Percentiles rank a stretch among this genome's conserved stretches.
Evolutionary conservation across 2,113 vertebrate genomes (phyloP).

Genomic region (Ibidorhyncha struthersii): DNA sequence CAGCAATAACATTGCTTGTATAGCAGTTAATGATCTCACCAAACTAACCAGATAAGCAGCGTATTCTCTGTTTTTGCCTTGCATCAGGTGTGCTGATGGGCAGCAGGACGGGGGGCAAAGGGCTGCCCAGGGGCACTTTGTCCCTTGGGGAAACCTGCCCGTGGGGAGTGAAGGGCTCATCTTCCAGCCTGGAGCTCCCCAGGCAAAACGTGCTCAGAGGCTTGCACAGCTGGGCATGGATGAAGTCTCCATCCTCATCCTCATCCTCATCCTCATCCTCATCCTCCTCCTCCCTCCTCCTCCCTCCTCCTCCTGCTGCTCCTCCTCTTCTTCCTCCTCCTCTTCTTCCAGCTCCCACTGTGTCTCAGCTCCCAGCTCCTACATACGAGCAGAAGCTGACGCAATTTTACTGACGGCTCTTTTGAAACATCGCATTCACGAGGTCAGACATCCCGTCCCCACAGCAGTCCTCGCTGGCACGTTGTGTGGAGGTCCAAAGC

Average conservation of each 20-base stretch:
- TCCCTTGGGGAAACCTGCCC: neutral
- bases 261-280: too few relatives aligned
- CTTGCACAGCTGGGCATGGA: rapidly evolving
- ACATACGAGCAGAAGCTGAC: neutral
- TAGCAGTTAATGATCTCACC: neutral
- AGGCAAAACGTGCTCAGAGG: rapidly evolving
- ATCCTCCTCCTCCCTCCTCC: too few relatives aligned
- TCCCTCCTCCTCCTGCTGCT: too few relatives aligned
- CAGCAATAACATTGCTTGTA: neutral
- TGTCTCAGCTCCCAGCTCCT: rapidly evolving
- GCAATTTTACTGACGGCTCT: neutral
- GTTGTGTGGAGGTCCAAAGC: rapidly evolving
- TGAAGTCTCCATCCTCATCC: neutral
- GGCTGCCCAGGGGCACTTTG: rapidly evolving
- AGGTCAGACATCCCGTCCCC: rapidly evolving
- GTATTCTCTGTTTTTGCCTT: neutral
- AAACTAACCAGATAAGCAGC: rapidly evolving
- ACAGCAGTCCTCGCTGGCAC: neutral
- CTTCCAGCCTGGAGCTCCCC: neutral
- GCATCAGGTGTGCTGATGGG: rapidly evolving
- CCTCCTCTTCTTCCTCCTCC: too few relatives aligned
- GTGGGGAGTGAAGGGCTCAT: rapidly evolving
- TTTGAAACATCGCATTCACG: rapidly evolving
- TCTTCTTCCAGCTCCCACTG: neutral
- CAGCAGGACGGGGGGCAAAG: neutral